Evolutionary conservation across 1,140 invertebrate genomes (phyloP), one percentile per base, ranked within the genome.

Genomic region (Parasteatoda tepidariorum): DNA sequence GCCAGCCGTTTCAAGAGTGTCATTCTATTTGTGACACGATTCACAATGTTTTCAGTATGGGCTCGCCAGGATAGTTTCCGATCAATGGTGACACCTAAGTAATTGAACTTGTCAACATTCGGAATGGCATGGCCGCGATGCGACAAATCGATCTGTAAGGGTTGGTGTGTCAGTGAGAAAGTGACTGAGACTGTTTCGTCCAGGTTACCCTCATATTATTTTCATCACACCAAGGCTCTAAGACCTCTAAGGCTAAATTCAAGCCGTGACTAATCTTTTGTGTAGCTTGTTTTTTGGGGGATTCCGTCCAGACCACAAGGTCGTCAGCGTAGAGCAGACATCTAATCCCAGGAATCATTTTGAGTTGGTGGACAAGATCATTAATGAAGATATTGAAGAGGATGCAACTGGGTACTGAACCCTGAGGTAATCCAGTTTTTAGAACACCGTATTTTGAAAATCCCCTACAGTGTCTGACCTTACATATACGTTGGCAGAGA

Each of bases 401-500:
- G n/a, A n/a, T n/a, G n/a, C n/a, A n/a, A n/a, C n/a, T n/a, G n/a
- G n/a, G n/a, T n/a, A n/a, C n/a, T n/a, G n/a, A n/a, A n/a, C n/a
- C n/a, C n/a, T n/a, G n/a, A n/a, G n/a, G n/a, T n/a, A 66, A 11
- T 41, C 62, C 28, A 22, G 41, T 66, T 33, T 79, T 5, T 24
- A 67, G 30, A 24, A 15, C 41, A 30, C 26, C 30, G 26, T 11
- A 66, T 66, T 66, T 66, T 4, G 62, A 66, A 7, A 30, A 66
- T 3, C 62, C 62, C 22, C n/a, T 66, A 66, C 62, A 13, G 22
- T 66, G 30, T 66, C 62, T 66, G 31, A 66, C 30, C 31, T 28
- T 66, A 66, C 62, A 66, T 66, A 66, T 18, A 66, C 62, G 62
- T 31, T 66, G 62, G 31, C 62, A 5, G 31, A 66, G 62, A 31